These are phyloP conservation scores for Heteropelma amictum DNA, from an alignment of 2,888 invertebrate genomes.

Conservation along the genomic window DNA sequence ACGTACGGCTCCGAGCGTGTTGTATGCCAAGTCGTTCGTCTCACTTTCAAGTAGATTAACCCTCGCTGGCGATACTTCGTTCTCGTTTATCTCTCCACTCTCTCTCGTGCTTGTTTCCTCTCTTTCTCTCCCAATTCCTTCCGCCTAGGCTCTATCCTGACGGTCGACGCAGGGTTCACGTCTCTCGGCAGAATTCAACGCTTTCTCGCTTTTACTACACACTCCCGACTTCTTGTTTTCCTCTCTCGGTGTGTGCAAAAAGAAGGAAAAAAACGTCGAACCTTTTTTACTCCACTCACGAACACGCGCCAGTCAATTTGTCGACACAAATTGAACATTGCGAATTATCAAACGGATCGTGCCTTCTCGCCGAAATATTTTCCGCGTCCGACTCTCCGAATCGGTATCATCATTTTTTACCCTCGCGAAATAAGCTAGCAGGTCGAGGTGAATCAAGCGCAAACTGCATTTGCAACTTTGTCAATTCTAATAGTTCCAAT, in stretches of 20 bases:
- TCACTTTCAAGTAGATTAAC: slow-evolving; percentile 60
- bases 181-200: slow-evolving; percentile 21
- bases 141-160: neutral
- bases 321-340: slow-evolving; percentile 39
- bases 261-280: neutral
- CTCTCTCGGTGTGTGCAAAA: neutral
- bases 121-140: neutral
- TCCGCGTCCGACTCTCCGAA: too few relatives aligned
- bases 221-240: slow-evolving; percentile 21
- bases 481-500: neutral
- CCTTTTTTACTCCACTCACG: slow-evolving; percentile 13
- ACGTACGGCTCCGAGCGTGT: slow-evolving; percentile 47
- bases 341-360: slow-evolving; percentile 18
- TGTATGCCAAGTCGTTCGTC: slow-evolving; percentile 57
- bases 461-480: too few relatives aligned
- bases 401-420: too few relatives aligned
- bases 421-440: too few relatives aligned
- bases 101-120: neutral
- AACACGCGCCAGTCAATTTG: slow-evolving; percentile 34
- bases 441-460: too few relatives aligned
- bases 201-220: neutral
- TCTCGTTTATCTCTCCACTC: slow-evolving; percentile 45
- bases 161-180: slow-evolving; percentile 13
- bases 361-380: too few relatives aligned
- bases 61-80: slow-evolving; percentile 53